Percentiles rank a stretch among this genome's conserved stretches.
These are phyloP conservation scores for Campylomormyrus tamandua DNA, from an alignment of 2,113 vertebrate genomes.

Conservation along the genomic window DNA sequence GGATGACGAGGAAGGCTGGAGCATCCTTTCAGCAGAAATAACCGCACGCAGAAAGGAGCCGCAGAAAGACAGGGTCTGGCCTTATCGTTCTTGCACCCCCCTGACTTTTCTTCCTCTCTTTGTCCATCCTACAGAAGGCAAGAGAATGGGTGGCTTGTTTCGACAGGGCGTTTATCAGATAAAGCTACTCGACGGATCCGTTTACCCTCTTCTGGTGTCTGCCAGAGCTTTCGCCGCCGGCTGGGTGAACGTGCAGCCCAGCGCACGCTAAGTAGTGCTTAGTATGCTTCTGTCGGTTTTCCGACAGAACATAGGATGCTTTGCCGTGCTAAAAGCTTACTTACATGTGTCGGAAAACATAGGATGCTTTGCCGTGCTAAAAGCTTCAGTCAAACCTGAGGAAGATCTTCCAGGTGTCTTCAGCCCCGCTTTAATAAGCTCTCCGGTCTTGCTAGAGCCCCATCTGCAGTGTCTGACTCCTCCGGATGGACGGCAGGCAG, in stretches of 20 bases:
- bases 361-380: not conserved
- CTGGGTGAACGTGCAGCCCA: conserved; percentile 9
- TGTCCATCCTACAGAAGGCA: conserved; percentile 27
- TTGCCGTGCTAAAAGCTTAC: not conserved
- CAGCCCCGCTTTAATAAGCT: not conserved
- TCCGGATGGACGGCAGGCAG: conserved; percentile 6
- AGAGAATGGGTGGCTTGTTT: conserved; percentile 42
- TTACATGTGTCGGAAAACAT: not conserved
- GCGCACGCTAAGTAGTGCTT: conserved; percentile 25
- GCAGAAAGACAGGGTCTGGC: conserved; percentile 13
- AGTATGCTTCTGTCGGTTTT: not conserved
- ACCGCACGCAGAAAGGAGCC: not conserved
- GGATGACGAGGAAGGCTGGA: not conserved
- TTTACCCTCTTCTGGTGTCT: conserved; percentile 29
- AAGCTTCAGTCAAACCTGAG: not conserved
- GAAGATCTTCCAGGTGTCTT: not conserved
- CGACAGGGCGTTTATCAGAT: conserved; percentile 58
- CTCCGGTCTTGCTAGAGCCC: not conserved
- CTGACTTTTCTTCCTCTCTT: conserved; percentile 22
- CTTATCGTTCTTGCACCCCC: conserved; percentile 17
- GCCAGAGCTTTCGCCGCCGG: conserved; percentile 7
- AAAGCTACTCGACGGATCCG: conserved; percentile 39
- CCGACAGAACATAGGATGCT: not conserved
- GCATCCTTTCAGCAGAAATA: conserved; percentile 11
- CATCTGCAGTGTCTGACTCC: not conserved